Evolutionary conservation across 2,888 invertebrate genomes (phyloP), one percentile per base, ranked within the genome.

Genomic region (Lomographa bimaculata): DNA sequence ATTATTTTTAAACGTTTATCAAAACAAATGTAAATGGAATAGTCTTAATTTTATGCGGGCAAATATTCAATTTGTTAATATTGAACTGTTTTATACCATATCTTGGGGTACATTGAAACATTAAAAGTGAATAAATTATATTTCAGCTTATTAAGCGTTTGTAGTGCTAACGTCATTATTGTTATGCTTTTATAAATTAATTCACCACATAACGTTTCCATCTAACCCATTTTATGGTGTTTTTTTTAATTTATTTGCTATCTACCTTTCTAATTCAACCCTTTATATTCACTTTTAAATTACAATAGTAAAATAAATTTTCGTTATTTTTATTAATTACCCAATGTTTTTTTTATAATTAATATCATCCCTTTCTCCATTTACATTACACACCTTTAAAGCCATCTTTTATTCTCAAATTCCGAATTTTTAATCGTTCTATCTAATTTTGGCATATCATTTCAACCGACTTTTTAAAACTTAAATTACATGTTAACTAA

Each of bases 201-300:
- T 7, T 3, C 7, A 7, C 27, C 2, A 5, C 5, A 0, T 6
- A 12, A n/a, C 12, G 10, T 35, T 28, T 17, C 10, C 0, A 17
- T 19, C 1, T 3, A 12, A 9, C n/a, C 14, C 10, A 19, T 28
- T 6, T 7, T 21, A 26, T 8, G 25, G 9, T 9, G 23, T 21
- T 10, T n/a, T n/a, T 21, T 35, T 65, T 61, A 65, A 67, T 78
- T 79, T 78, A 75, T 76, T 79, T 47, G 52, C 83, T 84, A 84
- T 62, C 83, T 83, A 84, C 76, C 39, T 62, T 52, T 60, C 71
- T 80, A 71, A 64, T 57, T 54, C 64, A 41, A 67, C 66, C 48
- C 47, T 44, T 64, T 64, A 43, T 63, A 54, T 55, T 54, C 58
- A 51, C 54, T 53, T 64, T 65, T 70, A 73, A 73, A 67, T 70